Base-by-base conservation (phyloP, 2,113 vertebrate genomes). In the Lynx canadensis region DNA sequence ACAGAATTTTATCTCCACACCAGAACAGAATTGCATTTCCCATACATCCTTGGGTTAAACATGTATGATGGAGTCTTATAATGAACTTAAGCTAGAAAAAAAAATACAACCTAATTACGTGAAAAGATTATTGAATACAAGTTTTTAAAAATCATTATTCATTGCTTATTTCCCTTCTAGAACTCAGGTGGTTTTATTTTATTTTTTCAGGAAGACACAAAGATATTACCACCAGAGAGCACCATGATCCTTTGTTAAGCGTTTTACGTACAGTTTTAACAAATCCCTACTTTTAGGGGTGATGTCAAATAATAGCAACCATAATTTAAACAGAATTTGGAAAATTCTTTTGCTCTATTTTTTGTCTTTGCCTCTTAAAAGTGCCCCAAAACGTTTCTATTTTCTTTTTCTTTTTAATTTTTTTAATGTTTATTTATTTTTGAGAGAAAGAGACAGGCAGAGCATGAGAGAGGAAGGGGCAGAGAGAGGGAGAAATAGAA, bases 191-290 rank as follows among this genome's bases (percentile, higher is more conserved):
- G 29, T 73, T 88, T 90, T 76, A 68, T 45, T n/a, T 63, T 38
- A 41, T 36, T 69, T 36, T 36, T 63, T 31, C 5, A 29, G 80
- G 50, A 60, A 48, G 50, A 65, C 79, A 23, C 2, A 38, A 48
- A 16, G 10, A 66, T 2, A 33, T 33, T 85, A 88, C 98, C 98
- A 98, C 89, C 97, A 98, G 98, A 97, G 98, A 86, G 98, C 98
- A 97, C 97, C 73, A n/a, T 2, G 0, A 16, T 41, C 45, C 94
- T 83, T 8, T 45, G 41, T 83, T 73, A 65, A 48, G 50, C 27
- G 76, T 60, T 82, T 31, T 31, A 36, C 3, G 25, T 16, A n/a
- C 10, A 33, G 18, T n/a, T 69, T 66, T 13, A 33, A 33, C 13
- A 65, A 21, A 45, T 33, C 18, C 33, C 10, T 90, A 57, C 48